Base-by-base conservation (phyloP, 2,888 invertebrate genomes). In the Sphinx pinastri region DNA sequence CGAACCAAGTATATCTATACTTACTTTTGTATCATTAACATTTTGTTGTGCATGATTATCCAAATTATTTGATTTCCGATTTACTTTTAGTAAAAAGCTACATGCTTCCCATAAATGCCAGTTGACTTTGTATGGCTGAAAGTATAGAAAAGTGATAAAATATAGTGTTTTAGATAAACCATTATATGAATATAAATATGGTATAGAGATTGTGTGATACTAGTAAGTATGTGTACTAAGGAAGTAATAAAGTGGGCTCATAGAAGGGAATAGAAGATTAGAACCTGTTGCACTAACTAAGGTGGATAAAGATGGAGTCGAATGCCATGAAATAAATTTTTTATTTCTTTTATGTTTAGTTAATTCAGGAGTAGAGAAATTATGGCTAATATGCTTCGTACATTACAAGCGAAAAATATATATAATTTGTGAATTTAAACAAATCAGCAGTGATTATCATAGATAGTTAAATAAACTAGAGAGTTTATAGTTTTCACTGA, bases 21-120 rank as follows among this genome's bases (percentile, higher is more conserved):
- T 78, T 79, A 84, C 86, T 71, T 76, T 76, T 51, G 72, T 70
- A 25, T 79, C 79, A 55, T 78, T 74, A 25, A 75, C 73, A 55
- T 59, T 69, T 45, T 55, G 63, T 68, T 73, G 54, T 52, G n/a
- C 0, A 3, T 38, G 45, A 63, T 69, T 69, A 19, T 54, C 63
- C 11, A 54, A 63, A n/a, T 52, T 66, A 38, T 38, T 66, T n/a
- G 57, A 55, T 68, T 58, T 66, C 77, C 81, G 89, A 54, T 88
- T 88, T 0, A 90, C 86, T 76, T 86, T 89, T 55, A 84, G 80
- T 54, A 94, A 76, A 76, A 92, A 94, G 69, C 90, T 90, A 72
- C 93, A 93, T 0, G 91, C 84, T 52, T 88, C 84, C 93, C 94
- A 94, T 71, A 94, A 79, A 72, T 89, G 92, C 93, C 94, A 93